These are phyloP conservation scores for Triplophysa rosa DNA, from an alignment of 2,113 vertebrate genomes.

Conservation along the genomic window DNA sequence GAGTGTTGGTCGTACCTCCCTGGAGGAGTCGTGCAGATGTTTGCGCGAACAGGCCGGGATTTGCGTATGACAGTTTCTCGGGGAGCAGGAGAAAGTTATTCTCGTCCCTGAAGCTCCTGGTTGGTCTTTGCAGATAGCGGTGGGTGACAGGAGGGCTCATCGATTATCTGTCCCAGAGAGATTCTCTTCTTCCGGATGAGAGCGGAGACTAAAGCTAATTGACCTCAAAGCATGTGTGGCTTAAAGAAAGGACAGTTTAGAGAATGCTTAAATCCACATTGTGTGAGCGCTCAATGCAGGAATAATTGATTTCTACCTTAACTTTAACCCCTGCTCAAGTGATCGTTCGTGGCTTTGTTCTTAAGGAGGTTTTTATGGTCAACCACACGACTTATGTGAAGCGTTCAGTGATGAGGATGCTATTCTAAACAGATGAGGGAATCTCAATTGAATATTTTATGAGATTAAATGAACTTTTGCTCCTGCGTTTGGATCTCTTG, in stretches of 20 bases:
- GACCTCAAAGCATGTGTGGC: constrained; percentile 37
- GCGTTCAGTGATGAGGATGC: too few species aligned
- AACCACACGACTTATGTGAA: too few species aligned
- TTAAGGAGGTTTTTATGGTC: too few species aligned
- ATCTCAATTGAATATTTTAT: too few species aligned
- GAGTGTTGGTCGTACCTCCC: constrained; percentile 7
- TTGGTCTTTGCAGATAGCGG: constrained; percentile 42
- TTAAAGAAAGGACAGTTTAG: constrained; percentile 5
- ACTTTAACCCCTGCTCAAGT: neutral
- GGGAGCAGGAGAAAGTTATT: constrained; percentile 37
- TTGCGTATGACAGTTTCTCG: neutral
- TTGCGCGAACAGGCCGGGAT: neutral
- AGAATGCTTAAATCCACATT: constrained; percentile 13
- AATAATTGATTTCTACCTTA: constrained; percentile 4
- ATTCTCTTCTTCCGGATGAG: constrained; percentile 46
- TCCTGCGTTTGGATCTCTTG: too few species aligned
- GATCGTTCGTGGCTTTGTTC: too few species aligned
- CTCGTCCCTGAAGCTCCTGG: constrained; percentile 21
- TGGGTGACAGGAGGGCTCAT: constrained; percentile 54
- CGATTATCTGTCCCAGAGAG: constrained; percentile 58
- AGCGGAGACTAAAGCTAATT: constrained; percentile 50
- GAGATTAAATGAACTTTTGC: too few species aligned
- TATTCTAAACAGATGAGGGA: too few species aligned
- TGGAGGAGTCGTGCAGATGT: constrained; percentile 9
- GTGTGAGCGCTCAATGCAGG: neutral